A percentile compares a stretch with the other conserved stretches of the same genome.
Conservation (phyloP, 2,888 invertebrate species). For the Tenthredo distinguenda region DNA sequence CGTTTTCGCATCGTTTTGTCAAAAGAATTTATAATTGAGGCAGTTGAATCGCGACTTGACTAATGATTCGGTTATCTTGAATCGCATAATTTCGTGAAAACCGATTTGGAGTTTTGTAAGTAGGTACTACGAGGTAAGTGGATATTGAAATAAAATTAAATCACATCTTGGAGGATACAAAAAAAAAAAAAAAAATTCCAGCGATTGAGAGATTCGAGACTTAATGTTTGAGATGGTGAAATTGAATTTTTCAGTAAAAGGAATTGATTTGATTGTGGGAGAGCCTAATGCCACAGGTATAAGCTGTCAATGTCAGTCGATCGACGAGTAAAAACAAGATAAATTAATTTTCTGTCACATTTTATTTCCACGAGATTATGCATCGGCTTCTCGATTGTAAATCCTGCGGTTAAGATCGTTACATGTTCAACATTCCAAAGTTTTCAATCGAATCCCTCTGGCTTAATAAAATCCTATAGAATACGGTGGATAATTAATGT, state of each 20-base stretch:
- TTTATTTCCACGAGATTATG: not conserved
- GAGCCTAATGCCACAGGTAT: not conserved
- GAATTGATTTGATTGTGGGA: not conserved
- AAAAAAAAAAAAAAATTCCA: not conserved
- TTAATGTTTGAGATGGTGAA: not conserved
- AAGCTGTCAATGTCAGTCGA: no score
- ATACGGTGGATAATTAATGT: not conserved
- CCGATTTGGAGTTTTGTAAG: not conserved
- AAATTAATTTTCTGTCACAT: not conserved
- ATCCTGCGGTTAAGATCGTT: not conserved
- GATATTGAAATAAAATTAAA: not conserved
- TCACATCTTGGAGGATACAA: not conserved
- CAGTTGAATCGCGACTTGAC: no score
- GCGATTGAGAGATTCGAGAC: not conserved
- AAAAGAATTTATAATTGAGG: no score
- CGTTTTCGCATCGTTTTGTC: no score
- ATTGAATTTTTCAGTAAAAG: not conserved
- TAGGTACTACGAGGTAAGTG: not conserved
- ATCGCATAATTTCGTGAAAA: no score
- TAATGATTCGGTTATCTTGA: no score
- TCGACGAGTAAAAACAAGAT: not conserved
- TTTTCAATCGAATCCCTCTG: not conserved
- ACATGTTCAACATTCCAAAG: not conserved
- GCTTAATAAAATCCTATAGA: not conserved
- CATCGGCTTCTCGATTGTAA: not conserved